Evolutionary conservation across 1,140 invertebrate species (phyloP), one percentile per base, ranked within the genome.

Genomic region (Idris sp.): DNA sequence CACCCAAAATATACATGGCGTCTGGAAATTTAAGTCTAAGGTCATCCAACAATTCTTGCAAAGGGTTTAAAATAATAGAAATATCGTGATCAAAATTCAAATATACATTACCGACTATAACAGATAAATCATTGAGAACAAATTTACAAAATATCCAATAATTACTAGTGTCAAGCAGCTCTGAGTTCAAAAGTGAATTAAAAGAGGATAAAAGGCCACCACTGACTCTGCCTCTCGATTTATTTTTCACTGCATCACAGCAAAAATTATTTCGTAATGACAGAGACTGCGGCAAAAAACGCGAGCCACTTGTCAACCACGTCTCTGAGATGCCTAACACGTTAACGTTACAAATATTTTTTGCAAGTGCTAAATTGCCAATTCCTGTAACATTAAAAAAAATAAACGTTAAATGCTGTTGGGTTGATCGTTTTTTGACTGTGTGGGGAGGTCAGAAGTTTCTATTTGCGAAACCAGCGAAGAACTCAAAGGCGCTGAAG

Each of bases 101-200:
- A 10, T 31, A 31, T 31, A 31, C 6, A 10, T 10, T 9, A 2
- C 30, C 30, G 2, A 31, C 4, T 5, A 31, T 31, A 4, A 31
- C 2, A 4, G 2, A 5, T 2, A 5, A 5, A 31, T 31, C 30
- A 31, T 31, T 4, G 2, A 31, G 2, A 10, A 9, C 10, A 31
- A 5, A 7, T 31, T 31, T 31, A 31, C 30, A 31, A 10, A 31
- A 31, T 7, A 31, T 31, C 30, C 30, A 31, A 31, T 10, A 31
- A 31, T 31, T 6, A 31, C 30, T 31, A 31, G 10, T 31, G n/a
- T 31, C 30, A 31, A 31, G 4, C 6, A 31, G 2, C 4, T 4
- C 4, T 3, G 9, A 31, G 2, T n/a, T 2, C 4, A 31, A n/a
- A 5, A 2, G n/a, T n/a, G n/a, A n/a, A n/a, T n/a, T n/a, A n/a